A percentile compares a stretch with the other conserved stretches of the same genome.
These are phyloP conservation scores for Napeogenes inachia DNA, from an alignment of 2,888 invertebrate genomes.

Conservation along the genomic window DNA sequence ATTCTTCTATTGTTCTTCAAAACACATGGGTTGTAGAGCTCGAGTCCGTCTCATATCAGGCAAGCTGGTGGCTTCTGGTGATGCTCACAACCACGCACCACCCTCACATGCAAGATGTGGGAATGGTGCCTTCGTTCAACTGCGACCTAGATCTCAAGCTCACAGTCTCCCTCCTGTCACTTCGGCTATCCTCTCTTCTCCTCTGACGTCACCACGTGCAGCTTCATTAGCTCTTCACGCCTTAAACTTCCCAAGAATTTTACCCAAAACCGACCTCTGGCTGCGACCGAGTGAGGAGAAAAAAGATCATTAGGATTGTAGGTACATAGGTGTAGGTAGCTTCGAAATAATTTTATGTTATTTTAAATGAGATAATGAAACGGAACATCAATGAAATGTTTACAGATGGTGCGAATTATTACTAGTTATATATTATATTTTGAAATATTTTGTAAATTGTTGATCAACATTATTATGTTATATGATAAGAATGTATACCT, in stretches of 20 bases:
- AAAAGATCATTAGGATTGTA: conserved; percentile 44
- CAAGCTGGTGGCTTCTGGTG: conserved; percentile 62
- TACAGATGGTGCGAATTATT: not conserved
- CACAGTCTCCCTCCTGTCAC: conserved; percentile 34
- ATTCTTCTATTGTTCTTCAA: conserved; percentile 72
- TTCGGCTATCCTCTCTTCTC: conserved; percentile 48
- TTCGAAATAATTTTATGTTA: conserved; percentile 15
- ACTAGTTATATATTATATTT: not conserved
- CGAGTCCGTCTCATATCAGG: conserved; percentile 61
- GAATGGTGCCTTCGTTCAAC: conserved; percentile 68
- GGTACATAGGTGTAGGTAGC: conserved; percentile 19
- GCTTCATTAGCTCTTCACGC: conserved; percentile 59
- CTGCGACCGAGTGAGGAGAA: conserved; percentile 54
- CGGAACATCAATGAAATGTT: not conserved
- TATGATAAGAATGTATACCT: conserved; percentile 38
- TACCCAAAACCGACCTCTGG: conserved; percentile 69
- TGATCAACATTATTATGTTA: conserved; percentile 2
- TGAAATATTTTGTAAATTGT: not conserved
- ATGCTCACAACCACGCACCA: conserved; percentile 66
- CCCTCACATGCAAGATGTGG: conserved; percentile 72
- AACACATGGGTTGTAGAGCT: conserved; percentile 70
- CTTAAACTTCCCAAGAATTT: conserved; percentile 60
- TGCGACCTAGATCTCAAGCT: conserved; percentile 53
- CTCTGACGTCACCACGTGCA: conserved; percentile 50
- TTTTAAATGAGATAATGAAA: conserved; percentile 7